Base-by-base conservation (phyloP, 2,113 vertebrate genomes). In the Dendrocopos noguchii region DNA sequence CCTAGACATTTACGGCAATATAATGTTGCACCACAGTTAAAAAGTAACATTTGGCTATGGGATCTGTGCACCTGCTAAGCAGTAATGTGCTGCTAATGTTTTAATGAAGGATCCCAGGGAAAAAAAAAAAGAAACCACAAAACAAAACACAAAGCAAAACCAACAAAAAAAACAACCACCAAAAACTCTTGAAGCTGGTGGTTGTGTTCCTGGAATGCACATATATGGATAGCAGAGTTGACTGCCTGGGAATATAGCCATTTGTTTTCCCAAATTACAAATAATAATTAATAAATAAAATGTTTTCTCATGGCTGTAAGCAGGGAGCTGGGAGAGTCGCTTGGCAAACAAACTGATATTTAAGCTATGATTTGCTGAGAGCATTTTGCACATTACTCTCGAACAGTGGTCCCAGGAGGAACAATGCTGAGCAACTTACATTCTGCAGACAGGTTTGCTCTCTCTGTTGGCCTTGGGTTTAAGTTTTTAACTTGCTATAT, bases 281-380 rank as follows among this genome's bases (percentile, higher is more conserved):
- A 95, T 96, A 96, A 94, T 91, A 95, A 94, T 96, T 95, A 96
- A 95, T 95, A 96, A 94, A 95, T 96, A 95, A 93, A 96, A 84
- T 91, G 75, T 87, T 94, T 94, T 91, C 87, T 94, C 28, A 50
- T 59, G 80, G 36, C 42, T 93, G 71, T 75, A 47, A 92, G 75
- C 60, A 85, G 68, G 29, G 91, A 82, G 71, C 42, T 15, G 25
- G 60, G 91, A 95, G 84, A 93, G 87, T 84, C 15, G 2, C 77
- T 91, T 94, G 92, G 91, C 88, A 95, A 95, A 90, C 60, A 90
- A 80, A 50, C 31, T 61, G 76, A 77, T 94, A 80, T 87, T 94
- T 94, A 94, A 90, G 64, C 72, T 82, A 57, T 93, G 81, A 95
- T 97, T 93, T 92, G 79, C 47, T 63, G 74, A 74, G 61, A 80